Evolutionary conservation across 2,888 invertebrate genomes (phyloP).

Genomic region (Eupithecia subfuscata): DNA sequence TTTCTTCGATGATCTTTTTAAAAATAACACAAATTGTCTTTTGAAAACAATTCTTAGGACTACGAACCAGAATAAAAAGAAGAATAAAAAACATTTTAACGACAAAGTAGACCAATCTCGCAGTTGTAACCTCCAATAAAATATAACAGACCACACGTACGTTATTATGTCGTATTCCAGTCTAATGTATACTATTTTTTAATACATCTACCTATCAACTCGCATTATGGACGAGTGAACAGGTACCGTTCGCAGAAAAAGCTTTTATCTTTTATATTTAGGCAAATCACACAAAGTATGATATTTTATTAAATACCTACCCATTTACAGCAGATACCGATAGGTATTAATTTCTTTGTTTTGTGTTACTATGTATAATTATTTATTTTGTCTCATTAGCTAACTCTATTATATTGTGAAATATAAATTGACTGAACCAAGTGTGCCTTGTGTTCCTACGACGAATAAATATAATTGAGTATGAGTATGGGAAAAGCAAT

Average conservation of each 20-base stretch:
- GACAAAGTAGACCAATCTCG: not conserved
- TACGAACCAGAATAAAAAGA: not conserved
- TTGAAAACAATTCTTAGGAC: not conserved
- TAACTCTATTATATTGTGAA: too few species aligned
- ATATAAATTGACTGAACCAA: too few species aligned
- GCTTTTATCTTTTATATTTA: not conserved
- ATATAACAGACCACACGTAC: constrained; percentile 45
- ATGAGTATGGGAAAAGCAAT: too few species aligned
- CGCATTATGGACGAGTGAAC: constrained; percentile 82
- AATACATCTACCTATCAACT: constrained; percentile 85
- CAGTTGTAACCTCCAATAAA: constrained; percentile 40
- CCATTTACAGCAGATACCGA: too few species aligned
- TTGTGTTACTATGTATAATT: too few species aligned
- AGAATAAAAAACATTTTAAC: not conserved
- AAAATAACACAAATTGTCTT: not conserved
- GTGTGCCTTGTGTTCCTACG: too few species aligned
- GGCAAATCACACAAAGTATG: not conserved
- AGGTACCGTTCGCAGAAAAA: constrained; percentile 63
- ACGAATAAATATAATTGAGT: too few species aligned
- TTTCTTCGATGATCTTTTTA: not conserved
- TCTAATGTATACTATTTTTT: constrained; percentile 84
- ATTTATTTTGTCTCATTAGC: too few species aligned
- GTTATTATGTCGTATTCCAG: constrained; percentile 75
- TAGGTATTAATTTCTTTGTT: too few species aligned
- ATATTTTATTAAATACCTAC: not conserved